phyloP scores from a whole-genome alignment of 2,888 invertebrate genomes.

The Tillus elongatus region DNA sequence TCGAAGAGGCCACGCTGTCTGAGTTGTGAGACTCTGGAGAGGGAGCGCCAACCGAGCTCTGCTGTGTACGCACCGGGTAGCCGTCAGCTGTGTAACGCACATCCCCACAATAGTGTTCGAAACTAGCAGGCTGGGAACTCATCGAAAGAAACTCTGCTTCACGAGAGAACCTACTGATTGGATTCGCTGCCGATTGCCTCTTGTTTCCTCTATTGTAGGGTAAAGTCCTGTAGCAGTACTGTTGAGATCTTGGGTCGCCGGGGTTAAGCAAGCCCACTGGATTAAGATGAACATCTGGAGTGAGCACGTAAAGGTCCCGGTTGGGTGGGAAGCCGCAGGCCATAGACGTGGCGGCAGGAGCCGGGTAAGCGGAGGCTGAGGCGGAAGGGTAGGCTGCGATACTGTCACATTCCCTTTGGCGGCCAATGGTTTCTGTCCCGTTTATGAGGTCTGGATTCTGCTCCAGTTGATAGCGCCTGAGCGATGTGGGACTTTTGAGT shows the following conservation, averaged over 20 bases:
- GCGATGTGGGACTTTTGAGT: conserved; percentile 48
- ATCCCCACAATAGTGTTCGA: conserved; percentile 49
- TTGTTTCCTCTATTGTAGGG: conserved; percentile 61
- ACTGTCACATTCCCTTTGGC: conserved; percentile 18
- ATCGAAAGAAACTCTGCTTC: conserved; percentile 58
- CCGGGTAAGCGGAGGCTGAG: neutral
- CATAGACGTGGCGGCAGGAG: too few relatives aligned
- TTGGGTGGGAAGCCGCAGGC: conserved; percentile 29
- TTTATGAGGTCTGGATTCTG: conserved; percentile 74
- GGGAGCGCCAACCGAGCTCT: conserved; percentile 39
- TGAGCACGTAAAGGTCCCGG: conserved; percentile 51
- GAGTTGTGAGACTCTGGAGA: conserved; percentile 37
- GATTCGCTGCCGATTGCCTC: conserved; percentile 46
- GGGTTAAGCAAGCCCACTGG: conserved; percentile 64
- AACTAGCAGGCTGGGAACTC: conserved; percentile 39
- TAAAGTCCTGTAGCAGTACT: conserved; percentile 62
- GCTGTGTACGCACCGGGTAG: conserved; percentile 53
- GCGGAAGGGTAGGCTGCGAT: neutral
- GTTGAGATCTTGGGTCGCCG: conserved; percentile 39
- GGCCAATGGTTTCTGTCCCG: conserved; percentile 56
- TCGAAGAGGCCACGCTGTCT: conserved; percentile 17
- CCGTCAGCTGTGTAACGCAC: conserved; percentile 73
- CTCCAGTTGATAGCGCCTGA: conserved; percentile 48
- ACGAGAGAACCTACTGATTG: conserved; percentile 47
- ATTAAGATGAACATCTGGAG: conserved; percentile 65